Conservation (phyloP, 2,888 invertebrate genomes). For the Anagyrus pseudococci region DNA sequence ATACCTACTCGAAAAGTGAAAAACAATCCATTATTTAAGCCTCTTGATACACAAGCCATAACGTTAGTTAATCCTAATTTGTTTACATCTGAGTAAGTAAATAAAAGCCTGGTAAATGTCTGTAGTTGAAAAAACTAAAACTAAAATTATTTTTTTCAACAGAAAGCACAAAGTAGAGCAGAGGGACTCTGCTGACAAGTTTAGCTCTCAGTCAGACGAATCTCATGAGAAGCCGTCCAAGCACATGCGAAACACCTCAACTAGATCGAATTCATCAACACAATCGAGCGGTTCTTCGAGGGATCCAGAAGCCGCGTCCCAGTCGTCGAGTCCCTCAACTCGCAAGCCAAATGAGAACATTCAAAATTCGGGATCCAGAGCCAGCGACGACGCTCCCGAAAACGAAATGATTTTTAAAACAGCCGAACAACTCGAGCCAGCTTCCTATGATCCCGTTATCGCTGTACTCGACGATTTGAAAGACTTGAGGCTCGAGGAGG, state of each 20-base stretch:
- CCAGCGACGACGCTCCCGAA: constrained; percentile 26
- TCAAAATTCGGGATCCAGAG: constrained; percentile 27
- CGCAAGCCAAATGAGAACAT: constrained; percentile 43
- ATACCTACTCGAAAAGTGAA: constrained; percentile 49
- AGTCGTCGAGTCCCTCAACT: constrained; percentile 52
- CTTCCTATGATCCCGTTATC: constrained; percentile 44
- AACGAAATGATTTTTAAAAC: constrained; percentile 40
- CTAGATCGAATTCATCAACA: constrained; percentile 42
- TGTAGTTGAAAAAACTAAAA: not conserved
- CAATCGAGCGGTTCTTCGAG: constrained; percentile 45
- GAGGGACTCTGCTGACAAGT: constrained; percentile 22
- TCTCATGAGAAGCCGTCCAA: constrained; percentile 36
- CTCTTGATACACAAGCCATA: constrained; percentile 56
- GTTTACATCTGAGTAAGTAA: constrained; percentile 41
- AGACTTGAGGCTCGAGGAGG: constrained; percentile 46
- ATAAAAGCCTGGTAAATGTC: not conserved
- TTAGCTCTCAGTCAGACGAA: constrained; percentile 20
- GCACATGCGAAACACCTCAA: constrained; percentile 33
- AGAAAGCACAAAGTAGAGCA: constrained; percentile 13
- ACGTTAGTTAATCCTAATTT: constrained; percentile 57
- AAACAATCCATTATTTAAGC: constrained; percentile 56
- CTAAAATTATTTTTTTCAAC: constrained; percentile 4
- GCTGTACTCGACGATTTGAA: constrained; percentile 40
- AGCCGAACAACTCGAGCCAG: constrained; percentile 36
- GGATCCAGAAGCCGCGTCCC: constrained; percentile 50